Conservation (phyloP, 2,888 invertebrate genomes). For the Cosmia trapezina region DNA sequence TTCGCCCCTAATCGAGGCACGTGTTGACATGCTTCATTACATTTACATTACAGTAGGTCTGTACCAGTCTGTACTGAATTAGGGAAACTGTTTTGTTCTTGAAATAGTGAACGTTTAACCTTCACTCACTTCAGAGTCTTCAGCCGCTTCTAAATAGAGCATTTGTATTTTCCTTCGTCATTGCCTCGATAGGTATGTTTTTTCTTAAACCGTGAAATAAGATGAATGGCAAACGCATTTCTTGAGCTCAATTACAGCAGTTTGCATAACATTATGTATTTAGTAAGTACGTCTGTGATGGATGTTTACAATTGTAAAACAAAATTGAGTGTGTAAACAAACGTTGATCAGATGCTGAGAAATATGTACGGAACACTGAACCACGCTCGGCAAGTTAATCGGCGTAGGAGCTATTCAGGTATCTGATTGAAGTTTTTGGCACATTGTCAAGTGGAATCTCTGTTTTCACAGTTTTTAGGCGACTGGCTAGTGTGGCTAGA, state of each 20-base stretch:
- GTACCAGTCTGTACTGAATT: conserved; percentile 18
- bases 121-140: conserved; percentile 44
- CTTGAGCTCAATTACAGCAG: conserved; percentile 28
- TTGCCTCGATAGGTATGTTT: not conserved
- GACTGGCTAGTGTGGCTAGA: not conserved
- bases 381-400: not conserved
- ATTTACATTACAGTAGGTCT: conserved; percentile 9
- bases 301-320: conserved; percentile 47
- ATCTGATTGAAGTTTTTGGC: conserved; percentile 36
- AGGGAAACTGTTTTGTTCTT: conserved; percentile 43
- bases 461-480: conserved; percentile 34
- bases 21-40: conserved; percentile 30
- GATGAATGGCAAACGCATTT: conserved; percentile 5
- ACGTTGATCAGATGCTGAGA: not conserved
- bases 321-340: conserved; percentile 14
- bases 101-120: conserved; percentile 46
- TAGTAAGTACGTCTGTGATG: conserved; percentile 7
- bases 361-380: conserved; percentile 1
- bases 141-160: conserved; percentile 14
- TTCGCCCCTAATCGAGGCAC: not conserved
- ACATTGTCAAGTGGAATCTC: conserved; percentile 41
- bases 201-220: conserved; percentile 13
- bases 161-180: conserved; percentile 8
- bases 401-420: not conserved
- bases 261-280: conserved; percentile 54